phyloP scores from a whole-genome alignment of 2,113 vertebrate species.

The Oryzias celebensis region DNA sequence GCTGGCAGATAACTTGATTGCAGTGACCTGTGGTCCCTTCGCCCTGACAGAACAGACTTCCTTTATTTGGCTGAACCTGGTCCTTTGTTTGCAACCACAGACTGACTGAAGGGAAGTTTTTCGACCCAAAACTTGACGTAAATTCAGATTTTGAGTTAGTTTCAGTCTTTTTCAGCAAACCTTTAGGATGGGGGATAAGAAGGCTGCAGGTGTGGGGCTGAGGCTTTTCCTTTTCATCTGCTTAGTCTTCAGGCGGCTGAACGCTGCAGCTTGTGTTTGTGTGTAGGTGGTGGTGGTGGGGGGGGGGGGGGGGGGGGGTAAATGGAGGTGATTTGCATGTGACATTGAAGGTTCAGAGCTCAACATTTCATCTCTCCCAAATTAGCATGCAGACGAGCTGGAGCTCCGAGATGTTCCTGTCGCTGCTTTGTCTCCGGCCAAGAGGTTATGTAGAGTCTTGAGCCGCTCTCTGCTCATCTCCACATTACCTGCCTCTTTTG shows the following conservation, averaged over 20 bases:
- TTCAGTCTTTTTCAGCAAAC: no score
- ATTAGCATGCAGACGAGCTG: slow-evolving; percentile 69
- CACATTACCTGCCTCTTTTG: slow-evolving; percentile 70
- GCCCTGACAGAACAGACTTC: neutral
- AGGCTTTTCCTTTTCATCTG: slow-evolving; percentile 50
- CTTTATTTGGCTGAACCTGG: no score
- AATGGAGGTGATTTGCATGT: slow-evolving; percentile 73
- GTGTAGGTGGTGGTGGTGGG: slow-evolving; percentile 32
- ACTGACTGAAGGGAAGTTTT: no score
- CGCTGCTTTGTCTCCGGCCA: slow-evolving; percentile 65
- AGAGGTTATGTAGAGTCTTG: slow-evolving; percentile 73
- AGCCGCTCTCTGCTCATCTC: slow-evolving; percentile 66
- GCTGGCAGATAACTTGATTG: slow-evolving; percentile 44
- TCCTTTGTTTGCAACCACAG: no score
- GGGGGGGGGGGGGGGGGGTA: slow-evolving; percentile 50
- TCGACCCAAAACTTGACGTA: no score
- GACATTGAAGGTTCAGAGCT: slow-evolving; percentile 70
- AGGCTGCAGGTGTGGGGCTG: slow-evolving; percentile 26
- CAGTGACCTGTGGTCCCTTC: slow-evolving; percentile 28
- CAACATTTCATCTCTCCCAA: slow-evolving; percentile 52
- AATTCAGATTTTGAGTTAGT: no score
- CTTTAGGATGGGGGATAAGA: slow-evolving; percentile 4
- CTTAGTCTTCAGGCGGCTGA: slow-evolving; percentile 52
- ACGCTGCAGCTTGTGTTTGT: slow-evolving; percentile 65
- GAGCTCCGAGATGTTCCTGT: slow-evolving; percentile 63